A percentile compares a stretch with the other conserved stretches of the same genome.
phyloP scores from a whole-genome alignment of 2,888 invertebrate species.

The Sesamia inferens region DNA sequence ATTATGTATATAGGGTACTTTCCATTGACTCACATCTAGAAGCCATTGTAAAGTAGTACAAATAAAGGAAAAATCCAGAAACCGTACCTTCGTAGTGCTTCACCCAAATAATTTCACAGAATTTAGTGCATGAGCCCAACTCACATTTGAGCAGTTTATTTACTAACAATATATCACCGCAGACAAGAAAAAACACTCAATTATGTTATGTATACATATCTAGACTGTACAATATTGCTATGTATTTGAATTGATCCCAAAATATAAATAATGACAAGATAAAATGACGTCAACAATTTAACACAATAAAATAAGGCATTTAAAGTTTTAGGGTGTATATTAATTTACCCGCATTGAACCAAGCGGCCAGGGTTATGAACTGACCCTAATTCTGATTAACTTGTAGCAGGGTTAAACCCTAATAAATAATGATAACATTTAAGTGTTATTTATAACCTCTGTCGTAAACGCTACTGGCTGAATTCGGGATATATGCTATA shows the following conservation, averaged over 20 bases:
- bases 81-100: too few relatives aligned
- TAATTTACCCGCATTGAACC: constrained; percentile 24
- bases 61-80: too few relatives aligned
- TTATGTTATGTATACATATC: too few relatives aligned
- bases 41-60: too few relatives aligned
- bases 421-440: constrained; percentile 48
- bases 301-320: constrained; percentile 4
- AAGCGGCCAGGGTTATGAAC: constrained; percentile 8
- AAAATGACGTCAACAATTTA: constrained; percentile 2
- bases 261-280: not conserved
- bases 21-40: too few relatives aligned
- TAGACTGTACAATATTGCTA: too few relatives aligned
- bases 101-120: too few relatives aligned
- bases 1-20: too few relatives aligned
- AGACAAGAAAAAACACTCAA: too few relatives aligned
- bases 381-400: constrained; percentile 50
- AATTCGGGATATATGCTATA: constrained; percentile 1
- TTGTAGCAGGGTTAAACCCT: constrained; percentile 43
- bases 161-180: not conserved
- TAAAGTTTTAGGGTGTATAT: constrained; percentile 19
- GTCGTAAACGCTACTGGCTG: constrained; percentile 12
- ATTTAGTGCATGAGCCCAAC: too few relatives aligned
- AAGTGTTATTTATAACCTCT: constrained; percentile 40
- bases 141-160: too few relatives aligned
- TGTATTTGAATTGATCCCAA: not conserved